Percentiles rank a stretch among this genome's conserved stretches.
Evolutionary conservation across 2,888 invertebrate genomes (phyloP).

Genomic region (Microplitis manilae): DNA sequence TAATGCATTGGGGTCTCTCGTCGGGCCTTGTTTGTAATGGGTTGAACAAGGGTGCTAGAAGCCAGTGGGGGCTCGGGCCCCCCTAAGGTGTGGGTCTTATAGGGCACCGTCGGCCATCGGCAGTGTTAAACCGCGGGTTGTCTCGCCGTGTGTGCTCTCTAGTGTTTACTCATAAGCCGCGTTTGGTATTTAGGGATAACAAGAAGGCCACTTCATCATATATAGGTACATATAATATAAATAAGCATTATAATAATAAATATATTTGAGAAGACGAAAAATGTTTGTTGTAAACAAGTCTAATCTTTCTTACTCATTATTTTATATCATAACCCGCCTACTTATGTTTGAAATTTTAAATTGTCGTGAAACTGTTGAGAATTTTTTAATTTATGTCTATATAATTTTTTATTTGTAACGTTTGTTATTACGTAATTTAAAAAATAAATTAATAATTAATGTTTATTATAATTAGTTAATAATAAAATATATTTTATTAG

Average conservation of each 20-base stretch:
- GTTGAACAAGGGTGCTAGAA: slow-evolving; percentile 71
- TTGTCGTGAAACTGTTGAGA: neutral
- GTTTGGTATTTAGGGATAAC: slow-evolving; percentile 70
- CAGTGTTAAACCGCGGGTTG: slow-evolving; percentile 67
- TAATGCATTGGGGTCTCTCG: slow-evolving; percentile 65
- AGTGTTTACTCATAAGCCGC: slow-evolving; percentile 69
- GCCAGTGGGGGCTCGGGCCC: slow-evolving; percentile 68
- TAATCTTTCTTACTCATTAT: neutral
- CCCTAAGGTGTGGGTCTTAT: slow-evolving; percentile 67
- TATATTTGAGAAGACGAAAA: neutral
- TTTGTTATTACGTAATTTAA: neutral
- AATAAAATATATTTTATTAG: neutral
- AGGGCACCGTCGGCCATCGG: slow-evolving; percentile 59
- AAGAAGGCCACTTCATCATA: slow-evolving; percentile 70
- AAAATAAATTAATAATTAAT: neutral
- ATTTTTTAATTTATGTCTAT: neutral
- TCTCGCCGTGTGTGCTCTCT: slow-evolving; percentile 56
- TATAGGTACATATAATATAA: slow-evolving; percentile 27
- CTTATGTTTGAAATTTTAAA: neutral
- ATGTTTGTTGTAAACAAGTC: neutral
- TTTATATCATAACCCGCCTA: neutral
- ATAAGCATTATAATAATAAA: neutral
- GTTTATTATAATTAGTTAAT: neutral
- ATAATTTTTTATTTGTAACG: neutral
- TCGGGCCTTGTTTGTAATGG: slow-evolving; percentile 69